Evolutionary conservation across 2,113 vertebrate genomes (phyloP), one percentile per base, ranked within the genome.

Genomic region (Nannospalax galili): DNA sequence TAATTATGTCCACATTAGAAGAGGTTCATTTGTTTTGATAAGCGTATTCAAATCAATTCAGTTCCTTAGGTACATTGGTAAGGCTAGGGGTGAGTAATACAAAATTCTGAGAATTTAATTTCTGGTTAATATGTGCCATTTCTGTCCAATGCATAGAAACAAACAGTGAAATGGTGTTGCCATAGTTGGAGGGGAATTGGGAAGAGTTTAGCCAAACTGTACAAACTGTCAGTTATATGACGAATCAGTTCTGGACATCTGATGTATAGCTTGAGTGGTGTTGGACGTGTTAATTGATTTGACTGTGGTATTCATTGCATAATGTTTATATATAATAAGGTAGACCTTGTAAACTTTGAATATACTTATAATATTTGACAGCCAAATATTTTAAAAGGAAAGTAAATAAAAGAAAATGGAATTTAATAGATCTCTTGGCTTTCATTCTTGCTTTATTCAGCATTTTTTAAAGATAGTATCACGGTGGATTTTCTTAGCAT

Each of bases 1-100:
- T 94, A 94, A 93, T 90, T 65, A 22, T 62, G 78, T 91, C 17
- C 75, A 74, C 94, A 90, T 92, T 77, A 82, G 35, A 90, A 65
- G 78, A 88, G 20, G 7, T 11, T 78, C 26, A 26, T 88, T 93
- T 92, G 82, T 88, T 72, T 92, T 91, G 20, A 22, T 77, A 85
- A 72, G 45, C 85, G 2, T 85, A 52, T 81, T 88, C 17, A 67
- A 77, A 52, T 92, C 22, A 80, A 0, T 67, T 42, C 67, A 67
- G 32, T 78, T 91, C 16, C 89, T 24, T 24, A 78, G 58, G 35
- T 14, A 67, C 6, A 3, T 22, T 90, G 35, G 37, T 56, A 69
- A 60, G 45, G 62, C 32, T 22, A 74, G 52, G 58, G 37, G 67
- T 78, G 56, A 67, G 30, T n/a, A 64, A 28, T 48, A 16, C 8